Percentiles rank a stretch among this genome's conserved stretches.
phyloP scores from a whole-genome alignment of 2,797 vertebrate species.

The Orestias chungarensis region DNA sequence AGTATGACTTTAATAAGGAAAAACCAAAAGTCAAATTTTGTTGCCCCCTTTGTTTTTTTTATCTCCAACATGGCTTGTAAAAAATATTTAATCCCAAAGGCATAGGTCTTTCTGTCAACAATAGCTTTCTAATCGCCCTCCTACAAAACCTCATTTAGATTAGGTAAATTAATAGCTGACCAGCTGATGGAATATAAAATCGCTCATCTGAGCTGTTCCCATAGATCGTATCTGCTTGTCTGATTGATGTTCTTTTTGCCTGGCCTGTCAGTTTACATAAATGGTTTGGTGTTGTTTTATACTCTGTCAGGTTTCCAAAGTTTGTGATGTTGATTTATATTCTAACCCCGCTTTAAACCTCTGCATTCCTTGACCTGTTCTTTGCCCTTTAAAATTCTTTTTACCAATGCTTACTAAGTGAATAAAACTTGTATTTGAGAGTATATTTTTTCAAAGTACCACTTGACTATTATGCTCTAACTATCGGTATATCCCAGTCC shows the following conservation, averaged over 20 bases:
- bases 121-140: too few relatives aligned
- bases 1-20: neutral
- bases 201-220: neutral
- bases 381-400: neutral
- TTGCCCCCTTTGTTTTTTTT: too few relatives aligned
- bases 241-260: too few relatives aligned
- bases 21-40: too few relatives aligned
- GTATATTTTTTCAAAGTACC: too few relatives aligned
- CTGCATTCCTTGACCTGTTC: neutral
- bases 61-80: too few relatives aligned
- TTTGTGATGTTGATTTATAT: neutral
- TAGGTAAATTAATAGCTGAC: neutral
- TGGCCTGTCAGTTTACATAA: neutral
- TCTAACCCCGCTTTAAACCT: neutral
- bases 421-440: too few relatives aligned
- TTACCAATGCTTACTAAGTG: neutral
- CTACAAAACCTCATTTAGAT: too few relatives aligned
- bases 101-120: too few relatives aligned
- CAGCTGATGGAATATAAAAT: neutral
- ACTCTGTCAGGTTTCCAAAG: neutral
- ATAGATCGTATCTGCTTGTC: neutral
- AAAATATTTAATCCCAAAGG: too few relatives aligned
- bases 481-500: neutral
- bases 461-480: neutral
- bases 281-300: neutral